Conservation (phyloP, 2,888 invertebrate genomes). For the Pandemis heparana region DNA sequence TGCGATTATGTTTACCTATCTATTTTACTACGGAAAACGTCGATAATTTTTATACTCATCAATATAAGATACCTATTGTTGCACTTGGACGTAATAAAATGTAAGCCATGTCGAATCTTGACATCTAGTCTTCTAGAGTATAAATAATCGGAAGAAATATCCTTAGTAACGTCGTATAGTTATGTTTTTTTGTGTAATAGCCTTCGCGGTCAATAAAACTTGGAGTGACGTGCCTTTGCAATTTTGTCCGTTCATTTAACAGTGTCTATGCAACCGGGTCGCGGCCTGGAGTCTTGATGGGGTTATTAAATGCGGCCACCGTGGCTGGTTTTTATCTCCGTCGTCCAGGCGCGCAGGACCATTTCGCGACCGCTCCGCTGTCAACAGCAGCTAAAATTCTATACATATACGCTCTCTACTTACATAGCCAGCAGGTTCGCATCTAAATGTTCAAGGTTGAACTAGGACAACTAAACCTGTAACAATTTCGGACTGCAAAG, state of each 20-base stretch:
- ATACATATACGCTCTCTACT: not conserved
- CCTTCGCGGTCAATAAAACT: constrained; percentile 3
- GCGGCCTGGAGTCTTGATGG: constrained; percentile 19
- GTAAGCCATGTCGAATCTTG: too few relatives aligned
- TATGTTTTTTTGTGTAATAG: too few relatives aligned
- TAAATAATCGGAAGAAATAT: too few relatives aligned
- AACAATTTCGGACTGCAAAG: not conserved
- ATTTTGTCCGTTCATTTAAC: constrained; percentile 18
- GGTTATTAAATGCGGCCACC: constrained; percentile 37
- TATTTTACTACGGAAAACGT: not conserved
- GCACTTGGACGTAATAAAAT: too few relatives aligned
- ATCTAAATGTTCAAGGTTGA: not conserved
- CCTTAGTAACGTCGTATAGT: too few relatives aligned
- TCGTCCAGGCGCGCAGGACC: constrained; percentile 53
- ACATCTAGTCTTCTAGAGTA: too few relatives aligned
- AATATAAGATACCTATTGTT: too few relatives aligned
- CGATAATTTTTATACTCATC: too few relatives aligned
- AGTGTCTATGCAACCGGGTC: constrained; percentile 12
- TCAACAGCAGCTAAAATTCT: constrained; percentile 7
- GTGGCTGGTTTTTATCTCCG: constrained; percentile 61
- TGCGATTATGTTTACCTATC: not conserved
- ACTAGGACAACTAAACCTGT: not conserved
- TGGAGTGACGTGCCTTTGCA: not conserved
- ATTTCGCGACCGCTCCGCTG: constrained; percentile 16
- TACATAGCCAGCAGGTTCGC: constrained; percentile 5